Percentiles rank a stretch among this genome's conserved stretches.
Evolutionary conservation across 2,888 invertebrate species (phyloP).

Genomic region (Mystacides longicornis): DNA sequence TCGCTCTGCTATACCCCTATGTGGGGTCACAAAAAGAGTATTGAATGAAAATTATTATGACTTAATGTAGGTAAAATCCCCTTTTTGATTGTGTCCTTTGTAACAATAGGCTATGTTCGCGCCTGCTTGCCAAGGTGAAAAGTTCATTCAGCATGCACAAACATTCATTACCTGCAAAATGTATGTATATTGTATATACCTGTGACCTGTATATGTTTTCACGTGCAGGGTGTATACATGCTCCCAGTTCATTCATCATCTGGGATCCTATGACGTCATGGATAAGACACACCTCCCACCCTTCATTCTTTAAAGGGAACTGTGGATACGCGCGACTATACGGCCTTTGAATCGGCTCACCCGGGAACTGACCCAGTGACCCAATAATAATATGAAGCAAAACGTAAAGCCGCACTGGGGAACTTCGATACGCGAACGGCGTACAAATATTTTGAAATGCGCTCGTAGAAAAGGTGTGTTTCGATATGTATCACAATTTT

Average conservation of each 20-base stretch:
- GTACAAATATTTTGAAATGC: neutral
- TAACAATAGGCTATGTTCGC: too few species aligned
- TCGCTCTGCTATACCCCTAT: too few species aligned
- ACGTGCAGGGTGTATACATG: neutral
- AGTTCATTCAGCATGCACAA: too few species aligned
- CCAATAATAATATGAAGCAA: slow-evolving; percentile 20
- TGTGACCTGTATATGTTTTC: neutral
- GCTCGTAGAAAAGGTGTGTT: neutral
- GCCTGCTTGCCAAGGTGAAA: too few species aligned
- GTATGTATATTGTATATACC: too few species aligned
- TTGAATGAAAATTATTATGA: too few species aligned
- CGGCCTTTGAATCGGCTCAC: slow-evolving; percentile 12
- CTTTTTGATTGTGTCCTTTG: too few species aligned
- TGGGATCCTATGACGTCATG: slow-evolving; percentile 17
- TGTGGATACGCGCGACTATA: slow-evolving; percentile 6
- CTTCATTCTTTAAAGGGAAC: neutral
- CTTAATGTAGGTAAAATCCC: too few species aligned
- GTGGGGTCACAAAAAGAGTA: too few species aligned
- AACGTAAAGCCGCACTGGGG: slow-evolving; percentile 11
- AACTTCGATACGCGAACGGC: neutral
- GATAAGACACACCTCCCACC: neutral
- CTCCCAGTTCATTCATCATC: slow-evolving; percentile 18
- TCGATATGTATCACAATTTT: neutral
- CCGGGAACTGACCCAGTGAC: slow-evolving; percentile 26
- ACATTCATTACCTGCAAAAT: too few species aligned